Percentiles rank a stretch among this genome's conserved stretches.
These are phyloP conservation scores for Lynx canadensis DNA, from an alignment of 2,113 vertebrate species.

Conservation along the genomic window DNA sequence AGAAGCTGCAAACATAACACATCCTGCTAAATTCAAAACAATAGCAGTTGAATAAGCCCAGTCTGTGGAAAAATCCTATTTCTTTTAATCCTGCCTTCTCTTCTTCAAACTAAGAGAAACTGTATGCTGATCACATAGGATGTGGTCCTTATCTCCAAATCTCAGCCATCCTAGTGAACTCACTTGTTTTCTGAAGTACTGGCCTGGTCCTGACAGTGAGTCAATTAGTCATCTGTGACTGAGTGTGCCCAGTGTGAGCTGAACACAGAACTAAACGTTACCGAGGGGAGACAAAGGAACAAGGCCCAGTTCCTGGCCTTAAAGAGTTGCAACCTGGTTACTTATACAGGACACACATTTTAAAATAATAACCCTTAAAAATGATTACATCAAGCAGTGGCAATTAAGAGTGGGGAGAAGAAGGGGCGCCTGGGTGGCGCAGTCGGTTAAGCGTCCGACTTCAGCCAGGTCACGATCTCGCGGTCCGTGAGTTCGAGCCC, in stretches of 20 bases:
- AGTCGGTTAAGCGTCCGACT: no score
- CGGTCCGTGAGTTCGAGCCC: no score
- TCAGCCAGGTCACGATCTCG: no score
- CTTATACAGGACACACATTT: constrained; percentile 39
- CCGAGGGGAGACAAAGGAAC: constrained; percentile 42
- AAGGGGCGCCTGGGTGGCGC: no score
- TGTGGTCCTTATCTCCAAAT: constrained; percentile 64
- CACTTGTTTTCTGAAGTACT: constrained; percentile 59
- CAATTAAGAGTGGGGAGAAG: neutral
- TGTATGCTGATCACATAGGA: constrained; percentile 55
- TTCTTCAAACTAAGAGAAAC: constrained; percentile 67
- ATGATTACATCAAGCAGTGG: neutral
- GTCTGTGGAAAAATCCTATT: constrained; percentile 66
- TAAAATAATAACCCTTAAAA: constrained; percentile 32
- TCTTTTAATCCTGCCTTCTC: constrained; percentile 63
- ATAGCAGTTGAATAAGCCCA: constrained; percentile 69
- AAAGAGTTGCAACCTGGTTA: constrained; percentile 29
- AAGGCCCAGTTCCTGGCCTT: neutral
- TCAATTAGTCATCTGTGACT: constrained; percentile 58
- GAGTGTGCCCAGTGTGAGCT: constrained; percentile 39
- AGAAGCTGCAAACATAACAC: constrained; percentile 70
- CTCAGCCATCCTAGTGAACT: constrained; percentile 34
- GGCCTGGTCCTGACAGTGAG: constrained; percentile 43
- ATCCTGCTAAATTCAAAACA: constrained; percentile 66
- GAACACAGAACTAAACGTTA: constrained; percentile 50